These are phyloP conservation scores for Neria commutata DNA, from an alignment of 2,888 invertebrate species.

Conservation along the genomic window DNA sequence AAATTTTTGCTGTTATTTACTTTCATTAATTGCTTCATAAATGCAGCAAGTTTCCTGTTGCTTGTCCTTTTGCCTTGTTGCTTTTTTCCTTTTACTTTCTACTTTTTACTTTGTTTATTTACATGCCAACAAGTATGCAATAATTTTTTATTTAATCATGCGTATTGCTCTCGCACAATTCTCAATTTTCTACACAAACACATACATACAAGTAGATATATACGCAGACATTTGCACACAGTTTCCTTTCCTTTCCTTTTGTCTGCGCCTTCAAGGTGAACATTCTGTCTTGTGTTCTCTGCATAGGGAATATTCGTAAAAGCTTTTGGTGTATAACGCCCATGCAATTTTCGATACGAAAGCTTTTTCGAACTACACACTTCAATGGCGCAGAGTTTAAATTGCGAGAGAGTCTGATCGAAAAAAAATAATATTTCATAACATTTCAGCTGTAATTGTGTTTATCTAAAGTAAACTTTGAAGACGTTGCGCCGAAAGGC, in stretches of 20 bases:
- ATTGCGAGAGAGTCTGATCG: neutral
- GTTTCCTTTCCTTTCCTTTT: neutral
- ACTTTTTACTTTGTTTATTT: neutral
- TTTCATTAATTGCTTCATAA: too few species aligned
- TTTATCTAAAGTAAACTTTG: too few species aligned
- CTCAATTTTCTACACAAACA: neutral
- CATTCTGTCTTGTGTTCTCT: conserved; percentile 4
- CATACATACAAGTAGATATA: neutral
- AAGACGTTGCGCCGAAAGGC: too few species aligned
- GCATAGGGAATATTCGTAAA: neutral
- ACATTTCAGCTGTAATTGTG: too few species aligned
- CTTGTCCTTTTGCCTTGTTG: too few species aligned
- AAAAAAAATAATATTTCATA: too few species aligned
- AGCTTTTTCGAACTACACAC: neutral
- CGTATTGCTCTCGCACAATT: neutral
- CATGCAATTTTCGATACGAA: conserved; percentile 16
- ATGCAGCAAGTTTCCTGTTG: too few species aligned
- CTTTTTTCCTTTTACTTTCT: neutral
- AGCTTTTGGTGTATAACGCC: conserved; percentile 29
- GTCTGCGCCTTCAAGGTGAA: conserved; percentile 30
- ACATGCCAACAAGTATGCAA: conserved; percentile 8
- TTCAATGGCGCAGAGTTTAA: neutral
- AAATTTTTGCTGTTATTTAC: too few species aligned
- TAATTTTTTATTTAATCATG: conserved; percentile 10
- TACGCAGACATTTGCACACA: neutral